phyloP scores from a whole-genome alignment of 2,888 invertebrate genomes.

The Tetragonisca angustula region DNA sequence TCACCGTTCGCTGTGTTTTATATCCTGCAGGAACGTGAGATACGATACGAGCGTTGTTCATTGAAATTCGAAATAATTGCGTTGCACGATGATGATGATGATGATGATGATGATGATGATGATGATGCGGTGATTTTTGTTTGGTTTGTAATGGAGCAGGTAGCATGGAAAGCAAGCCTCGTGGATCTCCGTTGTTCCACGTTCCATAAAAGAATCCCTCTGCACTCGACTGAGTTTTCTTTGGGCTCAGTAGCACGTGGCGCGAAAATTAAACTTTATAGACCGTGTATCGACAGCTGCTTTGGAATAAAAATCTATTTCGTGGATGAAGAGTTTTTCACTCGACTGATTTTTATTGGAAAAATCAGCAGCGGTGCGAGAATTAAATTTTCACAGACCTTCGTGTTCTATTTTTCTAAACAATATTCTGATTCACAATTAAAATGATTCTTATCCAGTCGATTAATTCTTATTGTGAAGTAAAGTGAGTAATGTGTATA shows the following conservation, averaged over 20 bases:
- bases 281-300: not conserved
- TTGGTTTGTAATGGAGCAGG: not conserved
- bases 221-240: too few species aligned
- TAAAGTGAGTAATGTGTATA: too few species aligned
- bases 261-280: too few species aligned
- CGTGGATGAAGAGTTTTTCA: not conserved
- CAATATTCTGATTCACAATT: too few species aligned
- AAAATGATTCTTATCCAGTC: too few species aligned
- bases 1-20: conserved; percentile 21
- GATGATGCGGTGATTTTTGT: conserved; percentile 29
- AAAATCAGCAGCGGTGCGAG: not conserved
- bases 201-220: too few species aligned
- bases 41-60: conserved; percentile 46
- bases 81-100: conserved; percentile 7
- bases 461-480: too few species aligned
- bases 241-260: too few species aligned
- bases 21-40: conserved; percentile 13
- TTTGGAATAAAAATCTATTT: not conserved
- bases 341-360: not conserved
- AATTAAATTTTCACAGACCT: not conserved
- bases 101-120: conserved; percentile 2
- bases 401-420: not conserved
- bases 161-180: not conserved
- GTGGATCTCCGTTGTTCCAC: not conserved
- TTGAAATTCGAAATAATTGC: conserved; percentile 42